phyloP scores from a whole-genome alignment of 2,888 invertebrate species.

The Synergus laeviventris region DNA sequence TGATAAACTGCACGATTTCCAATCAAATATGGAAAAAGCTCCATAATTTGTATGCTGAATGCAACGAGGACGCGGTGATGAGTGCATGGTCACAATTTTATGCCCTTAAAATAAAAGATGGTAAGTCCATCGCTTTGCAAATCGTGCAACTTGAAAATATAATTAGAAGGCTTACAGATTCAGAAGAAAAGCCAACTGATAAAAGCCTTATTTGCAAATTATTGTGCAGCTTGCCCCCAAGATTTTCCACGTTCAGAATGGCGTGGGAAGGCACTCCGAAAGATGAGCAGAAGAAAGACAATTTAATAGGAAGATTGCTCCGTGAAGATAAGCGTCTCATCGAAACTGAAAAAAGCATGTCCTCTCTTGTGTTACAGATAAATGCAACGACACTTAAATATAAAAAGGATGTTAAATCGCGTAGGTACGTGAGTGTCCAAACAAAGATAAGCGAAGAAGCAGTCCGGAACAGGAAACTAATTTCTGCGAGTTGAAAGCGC shows the following conservation, averaged over 20 bases:
- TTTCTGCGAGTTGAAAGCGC: no score
- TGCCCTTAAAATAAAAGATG: constrained; percentile 24
- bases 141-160: constrained; percentile 36
- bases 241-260: no score
- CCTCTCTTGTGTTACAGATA: constrained; percentile 31
- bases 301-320: no score
- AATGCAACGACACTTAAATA: neutral
- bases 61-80: constrained; percentile 47
- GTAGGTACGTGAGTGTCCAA: neutral
- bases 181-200: constrained; percentile 20
- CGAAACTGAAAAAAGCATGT: constrained; percentile 2
- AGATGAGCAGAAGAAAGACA: no score
- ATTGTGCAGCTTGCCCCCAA: no score
- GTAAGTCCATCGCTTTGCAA: constrained; percentile 18
- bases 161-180: constrained; percentile 40
- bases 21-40: constrained; percentile 33
- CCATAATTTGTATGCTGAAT: constrained; percentile 45
- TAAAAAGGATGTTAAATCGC: neutral
- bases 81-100: constrained; percentile 45
- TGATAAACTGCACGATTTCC: neutral
- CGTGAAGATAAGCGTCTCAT: no score
- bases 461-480: neutral
- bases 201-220: no score
- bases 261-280: no score
- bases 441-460: neutral